phyloP scores from a whole-genome alignment of 2,113 vertebrate genomes.

The Ascaphus truei region DNA sequence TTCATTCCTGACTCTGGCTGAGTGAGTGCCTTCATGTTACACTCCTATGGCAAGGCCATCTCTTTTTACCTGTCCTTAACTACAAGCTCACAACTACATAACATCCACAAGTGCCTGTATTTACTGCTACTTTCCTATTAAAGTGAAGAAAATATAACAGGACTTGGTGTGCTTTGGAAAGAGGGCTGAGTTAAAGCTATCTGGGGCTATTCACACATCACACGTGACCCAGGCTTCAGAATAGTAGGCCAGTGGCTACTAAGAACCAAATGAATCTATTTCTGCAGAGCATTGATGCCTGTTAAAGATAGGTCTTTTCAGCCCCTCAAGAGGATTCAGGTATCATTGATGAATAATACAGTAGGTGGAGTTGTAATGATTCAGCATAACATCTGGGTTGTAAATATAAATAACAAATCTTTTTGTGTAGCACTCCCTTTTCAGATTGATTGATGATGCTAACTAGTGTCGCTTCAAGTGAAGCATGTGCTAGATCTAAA shows the following conservation, averaged over 20 bases:
- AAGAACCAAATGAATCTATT: not conserved
- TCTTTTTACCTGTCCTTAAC: too few species aligned
- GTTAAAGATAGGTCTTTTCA: not conserved
- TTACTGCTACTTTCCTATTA: too few species aligned
- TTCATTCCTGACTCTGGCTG: too few species aligned
- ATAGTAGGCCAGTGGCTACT: conserved; percentile 25
- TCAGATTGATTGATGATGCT: conserved; percentile 46
- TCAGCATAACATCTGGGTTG: conserved; percentile 39
- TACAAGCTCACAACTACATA: too few species aligned
- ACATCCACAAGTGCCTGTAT: too few species aligned
- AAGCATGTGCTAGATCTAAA: conserved; percentile 52
- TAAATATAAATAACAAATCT: conserved; percentile 17
- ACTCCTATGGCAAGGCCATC: too few species aligned
- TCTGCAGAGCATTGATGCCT: not conserved
- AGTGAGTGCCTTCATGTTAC: too few species aligned
- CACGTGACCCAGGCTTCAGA: too few species aligned
- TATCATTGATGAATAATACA: not conserved
- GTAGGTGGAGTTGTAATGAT: conserved; percentile 35
- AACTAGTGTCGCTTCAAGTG: conserved; percentile 47
- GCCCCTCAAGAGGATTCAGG: not conserved
- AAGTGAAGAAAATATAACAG: too few species aligned
- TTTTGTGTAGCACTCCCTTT: conserved; percentile 47
- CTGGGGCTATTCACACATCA: too few species aligned
- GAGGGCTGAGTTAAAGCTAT: too few species aligned
- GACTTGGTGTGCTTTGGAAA: too few species aligned